Conservation (phyloP, 2,888 invertebrate genomes). For the Octonoba sinensis region DNA sequence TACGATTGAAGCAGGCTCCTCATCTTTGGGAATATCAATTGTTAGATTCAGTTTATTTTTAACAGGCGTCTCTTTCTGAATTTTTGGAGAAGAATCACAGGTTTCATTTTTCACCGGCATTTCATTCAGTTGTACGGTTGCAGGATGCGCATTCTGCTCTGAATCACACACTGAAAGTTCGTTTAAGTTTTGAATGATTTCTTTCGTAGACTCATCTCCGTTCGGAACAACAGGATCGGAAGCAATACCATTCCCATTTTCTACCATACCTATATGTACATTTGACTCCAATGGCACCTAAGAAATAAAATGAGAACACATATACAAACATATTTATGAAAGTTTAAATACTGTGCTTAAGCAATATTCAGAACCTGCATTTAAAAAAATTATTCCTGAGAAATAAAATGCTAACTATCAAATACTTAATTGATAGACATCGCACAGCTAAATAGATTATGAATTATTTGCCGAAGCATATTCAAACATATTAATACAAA, state of each 20-base stretch:
- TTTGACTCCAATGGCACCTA: conserved; percentile 3
- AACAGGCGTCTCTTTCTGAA: conserved; percentile 25
- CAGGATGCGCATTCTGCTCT: not conserved
- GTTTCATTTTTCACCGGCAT: conserved; percentile 1
- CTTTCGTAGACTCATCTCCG: not conserved
- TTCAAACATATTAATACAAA: no score
- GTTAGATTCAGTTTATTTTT: conserved; percentile 54
- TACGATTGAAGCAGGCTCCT: conserved; percentile 13
- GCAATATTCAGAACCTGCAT: no score
- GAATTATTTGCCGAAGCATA: no score
- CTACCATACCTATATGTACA: conserved; percentile 13
- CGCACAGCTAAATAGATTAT: no score
- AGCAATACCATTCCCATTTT: conserved; percentile 34
- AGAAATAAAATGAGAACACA: not conserved
- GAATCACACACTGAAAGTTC: not conserved
- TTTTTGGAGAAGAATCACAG: not conserved
- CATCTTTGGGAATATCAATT: conserved; percentile 50
- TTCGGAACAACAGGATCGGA: conserved; percentile 15
- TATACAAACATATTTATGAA: not conserved
- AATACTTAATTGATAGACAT: no score
- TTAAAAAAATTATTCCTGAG: no score
- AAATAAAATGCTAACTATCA: no score
- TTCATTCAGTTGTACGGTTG: not conserved
- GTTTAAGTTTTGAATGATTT: not conserved
- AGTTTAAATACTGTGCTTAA: not conserved